A percentile compares a stretch with the other conserved stretches of the same genome.
These are phyloP conservation scores for Labeo calbasu DNA, from an alignment of 2,797 vertebrate genomes.

Conservation along the genomic window DNA sequence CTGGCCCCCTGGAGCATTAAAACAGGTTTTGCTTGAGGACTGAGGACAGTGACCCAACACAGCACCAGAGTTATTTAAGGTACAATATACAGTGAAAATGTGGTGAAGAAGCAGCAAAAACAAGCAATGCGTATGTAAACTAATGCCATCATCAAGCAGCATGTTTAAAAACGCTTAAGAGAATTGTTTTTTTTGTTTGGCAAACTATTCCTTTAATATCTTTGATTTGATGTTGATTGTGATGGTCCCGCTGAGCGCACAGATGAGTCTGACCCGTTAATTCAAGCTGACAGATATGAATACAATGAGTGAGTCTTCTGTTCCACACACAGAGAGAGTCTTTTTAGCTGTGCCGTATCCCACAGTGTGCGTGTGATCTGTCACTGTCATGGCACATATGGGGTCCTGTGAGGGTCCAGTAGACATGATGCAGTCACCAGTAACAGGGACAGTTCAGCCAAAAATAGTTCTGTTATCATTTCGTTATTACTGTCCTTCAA, in stretches of 20 bases:
- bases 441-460: not conserved
- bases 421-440: not conserved
- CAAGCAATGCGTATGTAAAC: not conserved
- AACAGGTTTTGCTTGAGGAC: not conserved
- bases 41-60: not conserved
- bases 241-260: conserved; percentile 16
- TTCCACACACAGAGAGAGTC: conserved; percentile 71
- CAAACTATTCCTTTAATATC: not conserved
- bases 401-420: not conserved
- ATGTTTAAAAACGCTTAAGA: not conserved
- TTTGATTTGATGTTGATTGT: not conserved
- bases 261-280: conserved; percentile 61
- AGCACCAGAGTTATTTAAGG: not conserved
- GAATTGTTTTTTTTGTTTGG: not conserved
- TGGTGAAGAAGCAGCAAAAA: too few relatives aligned
- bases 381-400: conserved; percentile 1
- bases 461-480: not conserved
- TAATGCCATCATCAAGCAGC: not conserved
- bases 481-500: not conserved
- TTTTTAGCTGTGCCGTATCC: conserved; percentile 63
- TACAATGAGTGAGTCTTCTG: conserved; percentile 75
- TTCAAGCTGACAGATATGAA: conserved; percentile 77
- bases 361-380: conserved; percentile 19
- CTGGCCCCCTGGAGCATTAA: not conserved
- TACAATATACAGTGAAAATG: not conserved